Base-by-base conservation (phyloP, 2,797 vertebrate species). In the Crax fasciolata region DNA sequence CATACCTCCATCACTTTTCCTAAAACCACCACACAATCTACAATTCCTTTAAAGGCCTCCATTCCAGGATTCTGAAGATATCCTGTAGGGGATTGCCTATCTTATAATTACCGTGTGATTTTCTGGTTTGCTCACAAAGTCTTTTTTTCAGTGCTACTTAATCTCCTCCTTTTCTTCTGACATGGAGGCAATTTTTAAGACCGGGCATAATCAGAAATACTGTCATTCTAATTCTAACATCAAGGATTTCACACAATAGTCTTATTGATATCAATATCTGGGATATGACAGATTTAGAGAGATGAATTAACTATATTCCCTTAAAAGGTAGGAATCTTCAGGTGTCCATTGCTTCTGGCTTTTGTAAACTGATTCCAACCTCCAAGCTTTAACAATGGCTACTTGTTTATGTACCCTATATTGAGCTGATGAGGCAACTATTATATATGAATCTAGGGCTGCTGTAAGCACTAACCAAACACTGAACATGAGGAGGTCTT, bases 141-240 rank as follows among this genome's bases (percentile, higher is more conserved):
- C 49, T 87, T 85, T 54, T 39, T 75, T 91, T 87, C 84, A 68
- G 39, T 62, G 17, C 24, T 72, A 38, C 54, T 88, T 90, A 65
- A 61, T 87, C 77, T 91, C 61, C 18, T 59, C 49, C 74, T 92
- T 88, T 93, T 72, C 76, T 84, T 79, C 71, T 48, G 54, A 79
- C 59, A 39, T 7, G 4, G 52, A 73, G n/a, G 54, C 63, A 58
- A 77, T 86, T 93, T 94, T 91, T 89, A 70, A 66, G 68, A 70
- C 8, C n/a, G 44, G 46, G 32, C 67, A 48, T 21, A 81, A 59
- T 25, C 79, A 90, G 66, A 91, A 35, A 84, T 51, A 51, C 4
- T 15, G 28, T 23, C 74, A 48, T 25, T 93, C 55, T 73, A 84
- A 70, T 58, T 59, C 65, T 90, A 87, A 79, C 84, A 73, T 8